These are phyloP conservation scores for Tachuris rubrigastra DNA, from an alignment of 2,113 vertebrate species.

Conservation along the genomic window DNA sequence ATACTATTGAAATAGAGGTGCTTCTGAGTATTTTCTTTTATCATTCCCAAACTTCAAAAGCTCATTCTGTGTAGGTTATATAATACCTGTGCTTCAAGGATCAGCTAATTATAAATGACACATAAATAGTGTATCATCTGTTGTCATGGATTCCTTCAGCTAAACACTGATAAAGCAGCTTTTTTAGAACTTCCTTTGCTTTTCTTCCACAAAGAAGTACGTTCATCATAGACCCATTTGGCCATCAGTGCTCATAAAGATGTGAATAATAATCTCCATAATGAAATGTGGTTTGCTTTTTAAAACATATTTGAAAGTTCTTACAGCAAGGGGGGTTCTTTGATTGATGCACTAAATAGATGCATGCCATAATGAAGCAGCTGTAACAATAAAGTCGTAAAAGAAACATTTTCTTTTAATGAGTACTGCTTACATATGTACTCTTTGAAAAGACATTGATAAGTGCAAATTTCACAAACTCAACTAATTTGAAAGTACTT, in stretches of 20 bases:
- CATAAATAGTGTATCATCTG: not conserved
- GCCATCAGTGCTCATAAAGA: not conserved
- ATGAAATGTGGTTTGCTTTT: not conserved
- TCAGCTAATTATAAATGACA: not conserved
- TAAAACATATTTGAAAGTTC: not conserved
- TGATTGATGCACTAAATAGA: not conserved
- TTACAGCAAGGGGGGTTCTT: not conserved
- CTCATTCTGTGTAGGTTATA: not conserved
- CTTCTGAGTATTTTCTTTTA: not conserved
- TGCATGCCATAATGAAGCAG: not conserved
- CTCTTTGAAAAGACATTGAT: not conserved
- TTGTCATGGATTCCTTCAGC: not conserved
- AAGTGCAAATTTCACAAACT: not conserved
- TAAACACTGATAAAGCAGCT: not conserved
- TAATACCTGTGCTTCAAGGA: not conserved
- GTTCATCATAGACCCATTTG: not conserved
- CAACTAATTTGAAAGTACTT: fast-evolving
- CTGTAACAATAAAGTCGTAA: not conserved
- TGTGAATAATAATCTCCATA: not conserved
- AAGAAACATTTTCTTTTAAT: not conserved
- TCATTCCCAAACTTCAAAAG: not conserved
- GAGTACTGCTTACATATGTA: not conserved
- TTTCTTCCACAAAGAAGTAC: not conserved
- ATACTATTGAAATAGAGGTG: not conserved
- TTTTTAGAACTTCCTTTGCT: not conserved